Conservation (phyloP, 1,140 invertebrate genomes). For the Nautilus pompilius region DNA sequence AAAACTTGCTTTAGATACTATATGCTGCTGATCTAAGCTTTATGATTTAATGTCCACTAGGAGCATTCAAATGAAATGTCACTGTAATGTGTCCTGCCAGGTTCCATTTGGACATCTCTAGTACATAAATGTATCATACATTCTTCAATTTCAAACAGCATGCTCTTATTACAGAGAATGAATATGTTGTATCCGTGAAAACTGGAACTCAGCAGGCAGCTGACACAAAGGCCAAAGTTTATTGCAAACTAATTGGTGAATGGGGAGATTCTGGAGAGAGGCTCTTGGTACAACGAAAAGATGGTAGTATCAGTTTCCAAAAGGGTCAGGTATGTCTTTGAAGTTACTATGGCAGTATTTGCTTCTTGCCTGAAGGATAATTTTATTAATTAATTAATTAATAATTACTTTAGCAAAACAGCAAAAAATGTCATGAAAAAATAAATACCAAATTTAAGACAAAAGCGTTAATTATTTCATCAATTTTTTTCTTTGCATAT, state of each 20-base stretch:
- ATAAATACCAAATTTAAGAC: too few relatives aligned
- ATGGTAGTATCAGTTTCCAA: constrained; percentile 25
- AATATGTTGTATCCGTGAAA: constrained; percentile 28
- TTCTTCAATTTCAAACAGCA: not conserved
- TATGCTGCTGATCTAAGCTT: too few relatives aligned
- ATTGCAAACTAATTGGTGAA: constrained; percentile 54
- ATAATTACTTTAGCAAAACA: not conserved
- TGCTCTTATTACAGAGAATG: constrained; percentile 26
- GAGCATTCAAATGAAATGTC: too few relatives aligned
- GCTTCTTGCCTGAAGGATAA: too few relatives aligned
- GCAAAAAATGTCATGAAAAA: too few relatives aligned
- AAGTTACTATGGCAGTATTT: not conserved
- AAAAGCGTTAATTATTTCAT: too few relatives aligned
- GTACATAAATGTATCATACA: too few relatives aligned
- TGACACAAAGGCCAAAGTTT: constrained; percentile 53
- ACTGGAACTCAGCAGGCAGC: constrained; percentile 51
- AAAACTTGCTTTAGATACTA: too few relatives aligned
- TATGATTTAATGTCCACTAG: too few relatives aligned
- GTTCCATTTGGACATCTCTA: too few relatives aligned
- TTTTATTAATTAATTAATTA: not conserved
- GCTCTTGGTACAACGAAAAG: constrained; percentile 14
- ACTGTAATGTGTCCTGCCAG: too few relatives aligned
- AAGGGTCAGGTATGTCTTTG: constrained; percentile 29
- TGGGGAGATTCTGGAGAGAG: constrained; percentile 48
- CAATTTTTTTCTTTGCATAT: too few relatives aligned